Evolutionary conservation across 1,140 invertebrate species (phyloP).

Genomic region (Potamilus streckersoni): DNA sequence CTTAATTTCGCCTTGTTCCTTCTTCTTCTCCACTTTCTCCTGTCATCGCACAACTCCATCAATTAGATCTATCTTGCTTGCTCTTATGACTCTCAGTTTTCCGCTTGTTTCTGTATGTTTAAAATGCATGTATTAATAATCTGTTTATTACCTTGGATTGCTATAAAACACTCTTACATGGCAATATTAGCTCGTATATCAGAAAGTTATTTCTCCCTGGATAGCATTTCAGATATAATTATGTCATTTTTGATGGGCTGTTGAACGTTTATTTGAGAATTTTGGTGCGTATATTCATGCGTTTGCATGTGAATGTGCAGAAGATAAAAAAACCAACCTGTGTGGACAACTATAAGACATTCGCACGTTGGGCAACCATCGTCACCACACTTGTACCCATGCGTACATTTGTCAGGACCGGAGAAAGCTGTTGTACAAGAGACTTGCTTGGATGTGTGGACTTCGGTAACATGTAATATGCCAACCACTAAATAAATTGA

Average conservation of each 20-base stretch:
- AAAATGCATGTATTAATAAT: too few relatives aligned
- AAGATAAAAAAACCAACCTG: neutral
- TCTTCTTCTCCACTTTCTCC: neutral
- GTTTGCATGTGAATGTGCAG: neutral
- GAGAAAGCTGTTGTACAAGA: conserved; percentile 32
- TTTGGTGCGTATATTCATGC: neutral
- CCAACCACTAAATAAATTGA: conserved; percentile 30
- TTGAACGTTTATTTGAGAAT: neutral
- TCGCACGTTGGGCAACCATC: conserved; percentile 45
- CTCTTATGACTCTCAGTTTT: neutral
- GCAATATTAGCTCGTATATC: conserved; percentile 5
- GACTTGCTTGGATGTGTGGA: conserved; percentile 30
- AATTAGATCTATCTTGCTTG: neutral
- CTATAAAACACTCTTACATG: neutral
- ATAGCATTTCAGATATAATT: too few relatives aligned
- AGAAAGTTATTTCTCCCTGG: neutral
- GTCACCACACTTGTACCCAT: conserved; percentile 42
- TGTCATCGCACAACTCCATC: neutral
- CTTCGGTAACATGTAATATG: conserved; percentile 25
- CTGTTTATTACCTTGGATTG: too few relatives aligned
- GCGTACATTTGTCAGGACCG: conserved; percentile 35
- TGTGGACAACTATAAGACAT: conserved; percentile 32
- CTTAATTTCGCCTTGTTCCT: too few relatives aligned
- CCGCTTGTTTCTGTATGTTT: too few relatives aligned
- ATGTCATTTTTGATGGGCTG: too few relatives aligned